Base-by-base conservation (phyloP, 1,140 invertebrate species). In the Saccostrea glomerata region DNA sequence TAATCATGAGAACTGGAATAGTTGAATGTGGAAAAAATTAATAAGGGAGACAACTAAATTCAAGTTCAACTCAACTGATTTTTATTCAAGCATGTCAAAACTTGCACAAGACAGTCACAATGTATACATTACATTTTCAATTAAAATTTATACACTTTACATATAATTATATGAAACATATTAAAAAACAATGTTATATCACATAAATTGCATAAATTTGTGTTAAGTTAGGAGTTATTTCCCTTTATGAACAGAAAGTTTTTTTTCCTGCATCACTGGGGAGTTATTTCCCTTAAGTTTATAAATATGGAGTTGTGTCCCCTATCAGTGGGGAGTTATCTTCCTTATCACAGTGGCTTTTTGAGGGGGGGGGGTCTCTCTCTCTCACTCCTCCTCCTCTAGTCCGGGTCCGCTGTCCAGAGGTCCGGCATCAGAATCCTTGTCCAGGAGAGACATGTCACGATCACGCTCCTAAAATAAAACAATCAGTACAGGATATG, bases 371-470 rank as follows among this genome's bases (percentile, higher is more conserved):
- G n/a, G n/a, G n/a, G n/a, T n/a, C 66, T 25, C 3, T 25, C 13
- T 30, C 25, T 30, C 30, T 77, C 25, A 77, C 30, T 77, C 70
- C 25, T 77, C 70, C 15, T 77, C 70, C 70, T 77, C 70, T 9
- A 13, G 70, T 11, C 12, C 70, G 0, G 13, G 70, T 13, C 23
- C 25, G 0, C 25, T 25, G 25, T 77, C 70, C 70, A 77, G 5
- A 15, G 30, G 70, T 30, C 70, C 70, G 0, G 70, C 47, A n/a
- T 84, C 47, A 0, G 82, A 83, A 40, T 83, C 82, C 23, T 83
- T 83, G 47, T 83, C 82, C 82, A 84, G 47, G 4, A 84, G 40
- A 9, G 82, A 54, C 23, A 84, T 83, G n/a, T 83, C 82, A 1
- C 25, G 82, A 30, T 84, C 82, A 17, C 40, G 40, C 13, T 84